Conservation (phyloP, 2,797 vertebrate species). For the Sebastes miniatus region DNA sequence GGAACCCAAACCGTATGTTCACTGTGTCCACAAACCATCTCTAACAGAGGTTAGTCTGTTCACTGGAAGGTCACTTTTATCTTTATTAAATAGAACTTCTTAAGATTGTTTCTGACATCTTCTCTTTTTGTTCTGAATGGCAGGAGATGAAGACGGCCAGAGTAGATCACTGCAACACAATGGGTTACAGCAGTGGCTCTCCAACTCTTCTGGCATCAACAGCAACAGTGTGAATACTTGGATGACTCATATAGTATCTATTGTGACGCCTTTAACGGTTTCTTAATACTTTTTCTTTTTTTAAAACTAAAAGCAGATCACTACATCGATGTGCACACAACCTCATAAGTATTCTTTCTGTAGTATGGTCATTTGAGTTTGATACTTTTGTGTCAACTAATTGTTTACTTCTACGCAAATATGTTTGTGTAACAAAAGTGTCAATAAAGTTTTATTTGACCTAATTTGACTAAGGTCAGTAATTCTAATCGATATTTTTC, state of each 20-base stretch:
- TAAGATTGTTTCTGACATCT: not conserved
- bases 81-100: not conserved
- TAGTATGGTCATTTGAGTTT: not conserved
- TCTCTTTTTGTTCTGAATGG: not conserved
- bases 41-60: conserved; percentile 68
- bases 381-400: not conserved
- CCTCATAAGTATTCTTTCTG: not conserved
- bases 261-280: not conserved
- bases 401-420: too few relatives aligned
- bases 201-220: conserved; percentile 58
- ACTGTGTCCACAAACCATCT: conserved; percentile 74
- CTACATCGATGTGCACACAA: not conserved
- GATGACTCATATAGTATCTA: not conserved
- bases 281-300: not conserved
- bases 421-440: too few relatives aligned
- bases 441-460: too few relatives aligned
- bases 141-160: conserved; percentile 65
- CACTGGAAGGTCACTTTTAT: not conserved
- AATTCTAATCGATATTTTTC: not conserved
- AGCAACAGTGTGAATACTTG: not conserved
- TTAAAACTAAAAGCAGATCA: not conserved
- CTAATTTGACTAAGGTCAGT: not conserved
- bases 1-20: conserved; percentile 74
- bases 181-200: conserved; percentile 69
- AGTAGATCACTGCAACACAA: conserved; percentile 59